Evolutionary conservation across 1,140 invertebrate genomes (phyloP), one percentile per base, ranked within the genome.

Genomic region (Drosophila pruinosa): DNA sequence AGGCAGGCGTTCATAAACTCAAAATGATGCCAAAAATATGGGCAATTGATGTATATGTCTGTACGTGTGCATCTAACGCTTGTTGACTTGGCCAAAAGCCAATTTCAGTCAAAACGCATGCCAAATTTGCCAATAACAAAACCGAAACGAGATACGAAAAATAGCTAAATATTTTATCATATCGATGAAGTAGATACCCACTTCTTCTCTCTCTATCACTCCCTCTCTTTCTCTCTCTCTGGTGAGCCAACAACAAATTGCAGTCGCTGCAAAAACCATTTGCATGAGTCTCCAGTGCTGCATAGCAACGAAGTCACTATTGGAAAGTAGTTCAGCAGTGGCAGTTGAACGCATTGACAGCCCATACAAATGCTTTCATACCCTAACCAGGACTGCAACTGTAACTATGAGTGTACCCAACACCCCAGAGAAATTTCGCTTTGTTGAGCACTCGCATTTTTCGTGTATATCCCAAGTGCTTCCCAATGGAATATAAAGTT

Each of bases 91-190:
- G 80, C 80, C 80, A 76, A 76, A 85, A 85, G 80, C 79, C 80
- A 85, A 85, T 86, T 85, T 79, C 58, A 54, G 71, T 67, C 76
- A 77, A 85, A 85, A 85, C 73, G 63, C 76, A 85, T 85, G 81
- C 81, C 80, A 85, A 86, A 85, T 85, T 85, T 85, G 81, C 76
- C 76, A 83, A 83, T 78, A 82, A 82, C 78, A 78, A 69, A 78
- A 75, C 80, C 80, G 61, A 79, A 79, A 80, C 79, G 80, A 83
- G 73, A 83, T 85, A 70, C 76, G 80, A 80, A 83, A 85, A 85
- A 85, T 85, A 65, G 81, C 76, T 85, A 80, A 85, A 85, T 85
- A 85, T 85, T 85, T 85, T 85, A 85, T 85, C 76, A 80, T 76
- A 85, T 85, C 80, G 81, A 85, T 85, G 76, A 76, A 75, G 72